These are phyloP conservation scores for Holocentrus rufus DNA, from an alignment of 2,797 vertebrate genomes.

Conservation along the genomic window DNA sequence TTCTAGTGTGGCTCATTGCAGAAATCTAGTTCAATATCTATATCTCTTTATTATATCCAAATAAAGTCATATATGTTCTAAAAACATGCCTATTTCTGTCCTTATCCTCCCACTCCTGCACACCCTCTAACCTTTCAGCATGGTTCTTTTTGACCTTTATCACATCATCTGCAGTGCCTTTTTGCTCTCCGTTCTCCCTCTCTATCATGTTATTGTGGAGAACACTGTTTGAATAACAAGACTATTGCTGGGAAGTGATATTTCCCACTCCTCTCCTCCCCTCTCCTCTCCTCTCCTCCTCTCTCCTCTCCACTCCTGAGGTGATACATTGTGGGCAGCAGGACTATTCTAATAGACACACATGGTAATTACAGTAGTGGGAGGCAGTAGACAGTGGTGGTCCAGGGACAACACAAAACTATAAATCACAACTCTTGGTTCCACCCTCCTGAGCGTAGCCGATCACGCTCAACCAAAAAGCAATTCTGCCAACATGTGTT, in stretches of 20 bases:
- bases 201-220: conserved; percentile 67
- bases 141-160: conserved; percentile 78
- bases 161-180: conserved; percentile 71
- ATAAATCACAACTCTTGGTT: conserved; percentile 86
- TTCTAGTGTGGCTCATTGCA: background rate
- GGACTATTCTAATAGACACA: conserved; percentile 83
- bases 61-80: conserved; percentile 44
- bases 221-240: conserved; percentile 76
- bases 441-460: conserved; percentile 82
- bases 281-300: conserved; percentile 26
- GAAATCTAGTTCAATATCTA: background rate
- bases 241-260: conserved; percentile 55
- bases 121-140: conserved; percentile 60
- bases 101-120: conserved; percentile 53
- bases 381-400: conserved; percentile 84
- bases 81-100: conserved; percentile 43
- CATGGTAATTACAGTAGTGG: conserved; percentile 84
- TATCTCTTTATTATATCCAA: conserved; percentile 1
- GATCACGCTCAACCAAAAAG: conserved; percentile 85
- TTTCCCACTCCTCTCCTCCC: conserved; percentile 21
- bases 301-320: conserved; percentile 42
- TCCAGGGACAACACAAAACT: conserved; percentile 82
- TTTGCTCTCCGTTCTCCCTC: conserved; percentile 57
- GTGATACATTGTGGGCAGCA: conserved; percentile 79
- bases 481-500: conserved; percentile 87